Base-by-base conservation (phyloP, 2,113 vertebrate species). In the Mungos mungo region DNA sequence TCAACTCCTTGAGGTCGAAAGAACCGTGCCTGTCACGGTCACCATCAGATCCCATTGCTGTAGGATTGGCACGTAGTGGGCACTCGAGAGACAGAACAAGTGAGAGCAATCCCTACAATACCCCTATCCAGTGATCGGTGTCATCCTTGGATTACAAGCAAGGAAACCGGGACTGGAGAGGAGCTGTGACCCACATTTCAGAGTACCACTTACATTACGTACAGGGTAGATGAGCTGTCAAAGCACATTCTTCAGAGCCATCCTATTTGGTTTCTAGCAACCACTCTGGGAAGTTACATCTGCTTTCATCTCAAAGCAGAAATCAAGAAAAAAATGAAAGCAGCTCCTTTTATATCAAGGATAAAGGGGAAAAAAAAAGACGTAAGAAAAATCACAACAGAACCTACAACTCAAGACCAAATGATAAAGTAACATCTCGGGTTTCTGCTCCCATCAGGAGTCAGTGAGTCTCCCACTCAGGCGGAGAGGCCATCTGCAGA, bases 281-380 rank as follows among this genome's bases (percentile, higher is more conserved):
- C 41, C 50, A n/a, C n/a, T 41, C 91, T 90, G 54, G 35, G 77
- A 90, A 72, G 52, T 91, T 93, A 5, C 31, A 35, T 88, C 87
- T 96, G 87, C 54, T 86, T 96, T 76, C 60, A 91, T 69, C 79
- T 95, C 83, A 93, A 93, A 65, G 74, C 80, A 76, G 74, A 96
- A 96, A 87, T 80, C 13, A 35, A 90, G 68, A 92, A 97, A 89
- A 82, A 95, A 95, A 95, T 14, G 52, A 83, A 95, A 98, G 72
- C 66, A 35, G 25, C 50, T 89, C 63, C 68, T 97, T 97, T 92
- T 79, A 94, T 91, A 95, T 97, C 81, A 86, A 80, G 69, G 65
- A 38, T 13, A 38, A 65, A 86, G 60, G 81, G 71, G 77, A 54
- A 18, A 25, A 7, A 25, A 33, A 47, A 38, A 88, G 15, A 27